Percentiles rank a stretch among this genome's conserved stretches.
phyloP scores from a whole-genome alignment of 2,888 invertebrate species.

The Rhogogaster chlorosoma region DNA sequence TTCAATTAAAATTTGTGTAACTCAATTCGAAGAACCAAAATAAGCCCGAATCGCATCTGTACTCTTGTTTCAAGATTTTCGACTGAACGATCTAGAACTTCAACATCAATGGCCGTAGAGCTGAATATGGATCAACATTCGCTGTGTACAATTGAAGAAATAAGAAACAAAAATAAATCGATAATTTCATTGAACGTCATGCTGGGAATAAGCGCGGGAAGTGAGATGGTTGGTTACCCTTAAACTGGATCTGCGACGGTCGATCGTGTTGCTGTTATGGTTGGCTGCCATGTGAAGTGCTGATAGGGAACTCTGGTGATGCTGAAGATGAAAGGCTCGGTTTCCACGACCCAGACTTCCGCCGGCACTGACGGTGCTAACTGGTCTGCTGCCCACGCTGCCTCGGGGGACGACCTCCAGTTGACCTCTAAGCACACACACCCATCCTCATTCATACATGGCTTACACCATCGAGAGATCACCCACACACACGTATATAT shows the following conservation, averaged over 20 bases:
- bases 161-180: not conserved
- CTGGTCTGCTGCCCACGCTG: constrained; percentile 71
- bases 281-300: constrained; percentile 73
- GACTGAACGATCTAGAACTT: not conserved
- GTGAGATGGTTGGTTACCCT: constrained; percentile 76
- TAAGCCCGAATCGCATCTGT: not conserved
- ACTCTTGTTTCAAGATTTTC: not conserved
- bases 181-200: constrained; percentile 35
- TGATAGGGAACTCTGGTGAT: constrained; percentile 73
- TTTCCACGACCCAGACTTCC: constrained; percentile 74
- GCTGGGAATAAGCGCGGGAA: constrained; percentile 47
- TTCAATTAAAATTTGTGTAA: not conserved
- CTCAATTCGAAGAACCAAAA: not conserved
- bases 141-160: not conserved
- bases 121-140: not conserved
- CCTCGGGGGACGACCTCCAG: constrained; percentile 76
- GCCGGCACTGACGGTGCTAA: constrained; percentile 74
- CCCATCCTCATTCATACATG: constrained; percentile 74
- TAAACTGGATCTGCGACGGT: constrained; percentile 78
- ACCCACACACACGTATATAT: constrained; percentile 45
- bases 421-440: constrained; percentile 76
- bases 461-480: constrained; percentile 40
- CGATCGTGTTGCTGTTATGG: constrained; percentile 71
- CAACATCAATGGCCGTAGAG: not conserved
- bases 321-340: constrained; percentile 71